Evolutionary conservation across 92 coral and sea anemone genomes (phyloP).

Genomic region (Umimayanthus kanabou): DNA sequence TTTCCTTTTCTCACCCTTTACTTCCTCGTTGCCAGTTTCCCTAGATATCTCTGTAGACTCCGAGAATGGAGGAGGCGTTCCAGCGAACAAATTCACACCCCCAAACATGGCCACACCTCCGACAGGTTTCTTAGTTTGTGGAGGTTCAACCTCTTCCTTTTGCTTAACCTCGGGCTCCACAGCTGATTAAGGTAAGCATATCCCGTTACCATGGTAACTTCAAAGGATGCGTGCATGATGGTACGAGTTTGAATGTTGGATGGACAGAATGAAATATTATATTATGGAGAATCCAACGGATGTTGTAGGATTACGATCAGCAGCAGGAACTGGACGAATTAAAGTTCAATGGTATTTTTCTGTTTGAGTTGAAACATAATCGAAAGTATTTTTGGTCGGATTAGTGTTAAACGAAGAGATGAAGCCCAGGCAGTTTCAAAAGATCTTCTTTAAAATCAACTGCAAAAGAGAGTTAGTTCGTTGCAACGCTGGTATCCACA

Average conservation of each 20-base stretch:
- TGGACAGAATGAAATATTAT: neutral
- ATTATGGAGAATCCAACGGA: neutral
- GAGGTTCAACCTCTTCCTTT: conserved; percentile 51
- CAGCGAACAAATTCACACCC: conserved; percentile 33
- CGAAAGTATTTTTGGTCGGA: no score
- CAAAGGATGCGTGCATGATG: neutral
- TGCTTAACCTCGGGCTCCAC: conserved; percentile 39
- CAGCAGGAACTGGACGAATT: no score
- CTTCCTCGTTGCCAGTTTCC: conserved; percentile 30
- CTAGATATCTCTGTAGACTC: neutral
- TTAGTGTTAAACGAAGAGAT: no score
- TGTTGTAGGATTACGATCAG: neutral
- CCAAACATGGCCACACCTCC: conserved; percentile 97
- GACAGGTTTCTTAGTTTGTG: conserved; percentile 74
- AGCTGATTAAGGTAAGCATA: conserved; percentile 22
- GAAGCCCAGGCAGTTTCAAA: no score
- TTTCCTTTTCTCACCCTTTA: conserved; percentile 34
- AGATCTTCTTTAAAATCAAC: no score
- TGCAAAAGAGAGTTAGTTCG: no score
- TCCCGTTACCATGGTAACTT: conserved; percentile 2
- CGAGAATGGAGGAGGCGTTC: neutral
- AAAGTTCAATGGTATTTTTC: no score
- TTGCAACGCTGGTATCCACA: no score
- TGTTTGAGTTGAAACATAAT: no score
- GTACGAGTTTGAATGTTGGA: neutral